Evolutionary conservation across 2,797 vertebrate species (phyloP).

Genomic region (Manis pentadactyla): DNA sequence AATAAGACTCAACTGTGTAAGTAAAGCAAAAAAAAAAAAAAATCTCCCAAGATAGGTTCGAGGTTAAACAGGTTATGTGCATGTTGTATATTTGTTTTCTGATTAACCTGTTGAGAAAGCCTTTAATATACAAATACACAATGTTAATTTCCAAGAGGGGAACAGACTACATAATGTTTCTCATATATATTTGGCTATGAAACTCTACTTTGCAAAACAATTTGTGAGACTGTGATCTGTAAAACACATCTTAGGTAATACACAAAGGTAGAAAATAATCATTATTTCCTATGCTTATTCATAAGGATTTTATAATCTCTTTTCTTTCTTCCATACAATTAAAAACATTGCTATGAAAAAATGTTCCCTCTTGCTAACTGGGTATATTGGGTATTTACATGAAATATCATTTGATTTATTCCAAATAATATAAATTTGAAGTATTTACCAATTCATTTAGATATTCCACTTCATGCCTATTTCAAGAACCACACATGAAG

Average conservation of each 20-base stretch:
- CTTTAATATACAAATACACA: slow-evolving; percentile 19
- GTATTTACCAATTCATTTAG: slow-evolving; percentile 4
- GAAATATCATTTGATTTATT: background rate
- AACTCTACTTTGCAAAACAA: slow-evolving; percentile 52
- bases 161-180: background rate
- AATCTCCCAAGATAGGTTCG: background rate
- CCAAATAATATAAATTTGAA: slow-evolving; percentile 48
- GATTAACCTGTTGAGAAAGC: background rate
- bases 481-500: background rate
- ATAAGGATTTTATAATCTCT: background rate
- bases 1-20: background rate
- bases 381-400: background rate
- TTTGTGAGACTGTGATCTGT: background rate
- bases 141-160: background rate
- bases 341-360: background rate
- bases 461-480: slow-evolving; percentile 25
- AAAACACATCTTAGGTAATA: slow-evolving; percentile 7
- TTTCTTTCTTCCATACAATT: background rate
- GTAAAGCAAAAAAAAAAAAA: background rate
- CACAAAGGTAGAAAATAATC: background rate
- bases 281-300: background rate
- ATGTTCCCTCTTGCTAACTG: background rate
- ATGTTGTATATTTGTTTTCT: background rate
- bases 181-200: background rate
- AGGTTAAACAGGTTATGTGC: background rate